Base-by-base conservation (phyloP, 2,797 vertebrate genomes). In the Tinamus major region DNA sequence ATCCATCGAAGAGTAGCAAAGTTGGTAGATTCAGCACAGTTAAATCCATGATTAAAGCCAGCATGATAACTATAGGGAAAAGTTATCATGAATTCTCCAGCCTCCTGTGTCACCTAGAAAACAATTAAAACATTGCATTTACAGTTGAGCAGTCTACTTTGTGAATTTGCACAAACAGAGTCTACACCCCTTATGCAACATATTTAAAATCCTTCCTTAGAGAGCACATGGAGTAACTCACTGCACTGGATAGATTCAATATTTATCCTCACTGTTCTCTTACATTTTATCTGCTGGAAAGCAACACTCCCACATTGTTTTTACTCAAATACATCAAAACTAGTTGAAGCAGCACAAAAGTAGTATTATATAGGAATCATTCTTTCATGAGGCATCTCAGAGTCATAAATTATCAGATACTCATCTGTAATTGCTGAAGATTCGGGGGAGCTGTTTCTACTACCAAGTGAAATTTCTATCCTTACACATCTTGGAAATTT, bases 31-130 rank as follows among this genome's bases (percentile, higher is more conserved):
- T 99, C 99, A 0, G 99, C 99, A 93, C 99, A 99, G 97, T 99
- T 99, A 97, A 99, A 99, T 44, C 99, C 99, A 2, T 99, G 99
- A 97, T 99, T 99, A 95, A 99, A 99, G 35, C 99, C 99, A n/a
- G 99, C 98, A 4, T 99, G 99, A 94, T 99, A 99, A 49, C 98
- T 98, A 41, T 98, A 99, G 4, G 99, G 99, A 85, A 99, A 99
- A 1, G 99, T 99, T 96, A 99, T 98, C 92, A 99, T 98, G 92
- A 99, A 99, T 96, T 99, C 98, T 26, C 99, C 99, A 4, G 99
- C 99, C 92, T 99, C 99, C 94, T 99, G 99, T 17, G 98, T 99
- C 85, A 99, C 98, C 99, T 99, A 74, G 58, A 96, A 94, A 55
- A 94, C 24, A 96, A 55, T 49, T 35, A 53, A 89, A 61, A 95